Evolutionary conservation across 2,888 invertebrate genomes (phyloP).

Genomic region (Yponomeuta evonymella): DNA sequence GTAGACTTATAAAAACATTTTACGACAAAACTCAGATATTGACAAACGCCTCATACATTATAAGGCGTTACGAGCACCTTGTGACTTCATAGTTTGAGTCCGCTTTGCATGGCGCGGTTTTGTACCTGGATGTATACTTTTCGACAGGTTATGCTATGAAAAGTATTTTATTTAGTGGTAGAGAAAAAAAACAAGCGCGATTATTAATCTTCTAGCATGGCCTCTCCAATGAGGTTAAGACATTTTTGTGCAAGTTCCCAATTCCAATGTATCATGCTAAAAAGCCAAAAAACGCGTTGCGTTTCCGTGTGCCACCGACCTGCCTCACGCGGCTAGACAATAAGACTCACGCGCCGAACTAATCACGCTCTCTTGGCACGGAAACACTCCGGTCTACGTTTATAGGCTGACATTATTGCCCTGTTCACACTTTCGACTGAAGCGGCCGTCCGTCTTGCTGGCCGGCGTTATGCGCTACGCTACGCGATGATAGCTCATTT

Average conservation of each 20-base stretch:
- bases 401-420: conserved; percentile 4
- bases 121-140: too few relatives aligned
- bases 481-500: not conserved
- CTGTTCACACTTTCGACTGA: conserved; percentile 11
- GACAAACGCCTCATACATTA: too few relatives aligned
- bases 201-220: too few relatives aligned
- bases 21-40: too few relatives aligned
- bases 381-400: conserved; percentile 4
- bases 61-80: too few relatives aligned
- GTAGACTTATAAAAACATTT: too few relatives aligned
- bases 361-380: conserved; percentile 7
- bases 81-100: too few relatives aligned
- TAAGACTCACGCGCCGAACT: not conserved
- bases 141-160: too few relatives aligned
- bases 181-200: too few relatives aligned
- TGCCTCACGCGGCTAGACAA: conserved; percentile 2
- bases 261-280: not conserved
- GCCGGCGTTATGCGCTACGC: not conserved
- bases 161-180: too few relatives aligned
- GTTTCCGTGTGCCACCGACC: not conserved
- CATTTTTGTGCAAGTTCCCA: not conserved
- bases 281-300: not conserved
- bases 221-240: too few relatives aligned
- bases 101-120: too few relatives aligned
- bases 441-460: not conserved